These are phyloP conservation scores for Psittacula cyanocephala DNA, from an alignment of 2,113 vertebrate species.

Conservation along the genomic window DNA sequence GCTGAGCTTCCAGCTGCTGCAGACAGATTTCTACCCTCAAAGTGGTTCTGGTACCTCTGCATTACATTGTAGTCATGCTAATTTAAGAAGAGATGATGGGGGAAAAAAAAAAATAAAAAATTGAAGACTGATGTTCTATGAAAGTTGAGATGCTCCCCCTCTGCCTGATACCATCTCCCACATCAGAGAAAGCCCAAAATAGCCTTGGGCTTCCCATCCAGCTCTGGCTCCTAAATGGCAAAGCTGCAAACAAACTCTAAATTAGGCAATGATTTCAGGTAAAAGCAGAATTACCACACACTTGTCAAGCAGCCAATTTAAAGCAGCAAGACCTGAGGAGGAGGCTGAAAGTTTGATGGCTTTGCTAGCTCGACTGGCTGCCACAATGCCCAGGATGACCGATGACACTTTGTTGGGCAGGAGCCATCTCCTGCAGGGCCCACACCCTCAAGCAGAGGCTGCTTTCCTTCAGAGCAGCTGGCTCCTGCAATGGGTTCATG, in stretches of 20 bases:
- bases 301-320: slow-evolving; percentile 56
- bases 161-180: slow-evolving; percentile 51
- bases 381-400: slow-evolving; percentile 20
- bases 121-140: not conserved
- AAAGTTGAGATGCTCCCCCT: slow-evolving; percentile 14
- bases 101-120: not conserved
- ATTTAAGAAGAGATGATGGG: not conserved
- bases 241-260: slow-evolving; percentile 52
- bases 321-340: slow-evolving; percentile 47
- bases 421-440: slow-evolving; percentile 50
- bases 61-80: not conserved
- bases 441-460: slow-evolving; percentile 14
- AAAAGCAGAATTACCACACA: slow-evolving; percentile 55
- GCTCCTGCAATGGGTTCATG: not conserved
- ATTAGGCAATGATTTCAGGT: slow-evolving; percentile 55
- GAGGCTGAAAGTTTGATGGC: slow-evolving; percentile 19
- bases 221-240: slow-evolving; percentile 17
- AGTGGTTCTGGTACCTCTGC: not conserved
- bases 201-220: slow-evolving; percentile 41
- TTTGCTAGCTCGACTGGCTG: slow-evolving; percentile 34
- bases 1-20: not conserved
- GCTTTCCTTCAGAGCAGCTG: not conserved
- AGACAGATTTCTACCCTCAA: slow-evolving; percentile 4
- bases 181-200: slow-evolving; percentile 39
- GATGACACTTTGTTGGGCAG: slow-evolving; percentile 52